A percentile compares a stretch with the other conserved stretches of the same genome.
Conservation (phyloP, 2,888 invertebrate genomes). For the Dolichomitus sp. region DNA sequence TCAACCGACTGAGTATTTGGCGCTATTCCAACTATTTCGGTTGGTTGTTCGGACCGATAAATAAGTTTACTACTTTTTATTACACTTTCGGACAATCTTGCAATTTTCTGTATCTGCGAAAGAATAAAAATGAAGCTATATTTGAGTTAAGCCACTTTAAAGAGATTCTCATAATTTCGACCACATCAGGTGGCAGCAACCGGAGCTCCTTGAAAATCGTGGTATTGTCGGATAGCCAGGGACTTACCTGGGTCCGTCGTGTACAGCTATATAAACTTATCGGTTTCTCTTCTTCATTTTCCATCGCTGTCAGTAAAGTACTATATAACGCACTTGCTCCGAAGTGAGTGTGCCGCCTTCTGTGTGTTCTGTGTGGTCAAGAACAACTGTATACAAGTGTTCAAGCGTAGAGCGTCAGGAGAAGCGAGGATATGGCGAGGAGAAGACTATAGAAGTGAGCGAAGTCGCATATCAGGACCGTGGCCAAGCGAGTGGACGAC, state of each 20-base stretch:
- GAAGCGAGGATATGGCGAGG: slow-evolving; percentile 48
- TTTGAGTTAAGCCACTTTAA: too few species aligned
- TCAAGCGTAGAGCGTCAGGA: slow-evolving; percentile 26
- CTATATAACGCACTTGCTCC: slow-evolving; percentile 44
- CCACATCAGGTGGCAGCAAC: too few species aligned
- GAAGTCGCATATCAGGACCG: slow-evolving; percentile 81
- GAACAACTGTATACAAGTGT: slow-evolving; percentile 34
- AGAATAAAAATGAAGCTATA: too few species aligned
- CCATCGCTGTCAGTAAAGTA: slow-evolving; percentile 14
- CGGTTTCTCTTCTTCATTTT: slow-evolving; percentile 5
- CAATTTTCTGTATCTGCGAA: too few species aligned
- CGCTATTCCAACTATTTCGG: too few species aligned
- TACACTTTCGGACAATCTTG: too few species aligned
- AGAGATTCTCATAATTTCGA: too few species aligned
- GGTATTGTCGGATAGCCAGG: too few species aligned
- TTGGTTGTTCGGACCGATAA: too few species aligned
- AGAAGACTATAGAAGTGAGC: slow-evolving; percentile 38
- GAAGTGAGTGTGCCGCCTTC: slow-evolving; percentile 60
- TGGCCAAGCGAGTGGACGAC: slow-evolving; percentile 80
- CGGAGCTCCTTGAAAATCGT: too few species aligned
- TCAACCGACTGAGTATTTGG: too few species aligned
- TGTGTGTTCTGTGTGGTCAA: slow-evolving; percentile 71
- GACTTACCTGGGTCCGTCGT: not conserved
- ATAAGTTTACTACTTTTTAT: too few species aligned
- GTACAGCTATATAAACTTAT: not conserved